A percentile compares a stretch with the other conserved stretches of the same genome.
These are phyloP conservation scores for Charadrius vociferus DNA, from an alignment of 2,113 vertebrate genomes.

Conservation along the genomic window DNA sequence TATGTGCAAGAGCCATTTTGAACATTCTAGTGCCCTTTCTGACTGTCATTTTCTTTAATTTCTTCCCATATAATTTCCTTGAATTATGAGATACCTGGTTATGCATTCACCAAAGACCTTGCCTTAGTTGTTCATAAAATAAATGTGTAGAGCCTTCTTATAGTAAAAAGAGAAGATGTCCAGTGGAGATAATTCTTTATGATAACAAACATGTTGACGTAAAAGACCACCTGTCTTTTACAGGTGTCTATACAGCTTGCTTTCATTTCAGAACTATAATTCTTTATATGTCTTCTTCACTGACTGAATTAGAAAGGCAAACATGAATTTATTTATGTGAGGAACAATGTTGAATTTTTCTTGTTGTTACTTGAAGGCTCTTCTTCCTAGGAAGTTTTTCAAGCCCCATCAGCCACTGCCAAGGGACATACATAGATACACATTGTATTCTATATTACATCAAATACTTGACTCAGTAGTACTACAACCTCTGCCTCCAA, in stretches of 20 bases:
- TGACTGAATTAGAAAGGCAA: neutral
- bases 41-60: constrained; percentile 16
- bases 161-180: neutral
- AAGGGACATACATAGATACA: neutral
- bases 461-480: neutral
- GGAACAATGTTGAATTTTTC: neutral
- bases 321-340: neutral
- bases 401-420: neutral
- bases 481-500: neutral
- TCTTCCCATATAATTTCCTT: neutral
- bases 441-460: neutral
- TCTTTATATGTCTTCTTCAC: neutral
- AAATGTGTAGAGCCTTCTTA: neutral
- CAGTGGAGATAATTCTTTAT: neutral
- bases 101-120: neutral
- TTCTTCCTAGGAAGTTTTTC: neutral
- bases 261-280: neutral
- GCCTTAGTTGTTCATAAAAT: neutral
- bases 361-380: neutral
- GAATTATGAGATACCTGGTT: constrained; percentile 12
- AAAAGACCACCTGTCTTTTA: neutral
- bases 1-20: neutral
- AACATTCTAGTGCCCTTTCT: neutral
- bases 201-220: neutral
- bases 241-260: neutral